phyloP scores from a whole-genome alignment of 1,140 invertebrate species.

The Mercenaria mercenaria region DNA sequence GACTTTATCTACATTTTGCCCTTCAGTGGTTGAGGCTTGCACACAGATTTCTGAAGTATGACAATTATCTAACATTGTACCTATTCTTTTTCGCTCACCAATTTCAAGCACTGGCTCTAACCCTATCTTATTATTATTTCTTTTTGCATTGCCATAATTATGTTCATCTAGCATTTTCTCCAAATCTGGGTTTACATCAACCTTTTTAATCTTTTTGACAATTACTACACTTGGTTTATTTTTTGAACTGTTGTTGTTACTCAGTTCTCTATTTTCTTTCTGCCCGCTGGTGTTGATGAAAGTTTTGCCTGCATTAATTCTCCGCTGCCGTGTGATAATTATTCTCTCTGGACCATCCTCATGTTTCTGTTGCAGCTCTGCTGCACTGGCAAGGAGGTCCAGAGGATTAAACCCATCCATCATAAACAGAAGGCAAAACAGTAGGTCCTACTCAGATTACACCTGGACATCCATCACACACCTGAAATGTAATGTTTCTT shows the following conservation, averaged over 20 bases:
- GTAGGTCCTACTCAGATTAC: background rate
- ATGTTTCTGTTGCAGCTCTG: slow-evolving; percentile 71
- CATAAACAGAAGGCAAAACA: background rate
- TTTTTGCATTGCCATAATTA: slow-evolving; percentile 74
- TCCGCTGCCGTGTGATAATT: slow-evolving; percentile 13
- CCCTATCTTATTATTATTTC: slow-evolving; percentile 13
- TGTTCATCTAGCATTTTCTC: slow-evolving; percentile 78
- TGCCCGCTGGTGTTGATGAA: background rate
- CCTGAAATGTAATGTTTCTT: background rate
- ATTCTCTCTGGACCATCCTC: slow-evolving; percentile 48
- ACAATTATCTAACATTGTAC: background rate
- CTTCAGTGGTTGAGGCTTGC: slow-evolving; percentile 18
- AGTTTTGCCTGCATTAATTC: background rate
- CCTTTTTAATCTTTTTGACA: slow-evolving; percentile 61
- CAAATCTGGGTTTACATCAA: slow-evolving; percentile 62
- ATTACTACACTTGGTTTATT: slow-evolving; percentile 50
- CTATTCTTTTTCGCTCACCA: background rate
- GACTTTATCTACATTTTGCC: slow-evolving; percentile 22
- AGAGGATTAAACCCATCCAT: slow-evolving; percentile 82
- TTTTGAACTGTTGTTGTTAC: slow-evolving; percentile 52
- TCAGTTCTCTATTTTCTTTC: slow-evolving; percentile 55
- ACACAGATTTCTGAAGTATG: background rate
- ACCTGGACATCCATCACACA: too few species aligned
- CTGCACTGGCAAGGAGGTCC: slow-evolving; percentile 81
- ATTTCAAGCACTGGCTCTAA: background rate